Evolutionary conservation across 1,140 invertebrate species (phyloP), one percentile per base, ranked within the genome.

Genomic region (Aricia agestis): DNA sequence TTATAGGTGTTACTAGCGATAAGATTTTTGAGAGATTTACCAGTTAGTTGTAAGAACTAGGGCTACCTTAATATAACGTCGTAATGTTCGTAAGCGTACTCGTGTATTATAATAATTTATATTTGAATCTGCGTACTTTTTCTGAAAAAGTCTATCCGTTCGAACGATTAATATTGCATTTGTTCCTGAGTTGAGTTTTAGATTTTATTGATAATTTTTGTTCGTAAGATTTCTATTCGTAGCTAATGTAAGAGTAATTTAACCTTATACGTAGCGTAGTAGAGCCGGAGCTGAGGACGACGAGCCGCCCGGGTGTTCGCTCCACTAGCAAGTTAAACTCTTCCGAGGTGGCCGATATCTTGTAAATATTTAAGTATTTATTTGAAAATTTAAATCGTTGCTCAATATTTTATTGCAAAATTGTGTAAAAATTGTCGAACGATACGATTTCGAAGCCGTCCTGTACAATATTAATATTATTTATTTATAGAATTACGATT

Each of bases 161-260:
- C 80, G 81, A 89, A 85, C 78, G 83, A 91, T 87, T 88, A 84
- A 87, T 90, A 90, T 88, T 91, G 89, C 89, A 91, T 91, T 91
- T 91, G 89, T 91, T 91, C 89, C 89, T 91, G 89, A 90, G 84
- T 88, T 90, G 85, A 88, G 85, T 87, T 82, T 85, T 91, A 90
- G 83, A 90, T 89, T 91, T 90, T 91, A 90, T 89, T 84, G 73
- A 83, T 87, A 88, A 86, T 84, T 79, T 73, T 86, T 80, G 79
- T 83, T 84, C 83, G 74, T 89, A 91, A 87, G 86, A 84, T 80
- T 83, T 85, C 75, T 86, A 85, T 83, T 78, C 77, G 69, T 77
- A 81, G 76, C 81, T 78, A 71, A 79, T 78, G 76, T 82, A 88
- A 87, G 83, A 83, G 66, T 90, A 89, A 89, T 87, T 89, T 86